These are phyloP conservation scores for Cherax destructor DNA, from an alignment of 1,140 invertebrate genomes.

Conservation along the genomic window DNA sequence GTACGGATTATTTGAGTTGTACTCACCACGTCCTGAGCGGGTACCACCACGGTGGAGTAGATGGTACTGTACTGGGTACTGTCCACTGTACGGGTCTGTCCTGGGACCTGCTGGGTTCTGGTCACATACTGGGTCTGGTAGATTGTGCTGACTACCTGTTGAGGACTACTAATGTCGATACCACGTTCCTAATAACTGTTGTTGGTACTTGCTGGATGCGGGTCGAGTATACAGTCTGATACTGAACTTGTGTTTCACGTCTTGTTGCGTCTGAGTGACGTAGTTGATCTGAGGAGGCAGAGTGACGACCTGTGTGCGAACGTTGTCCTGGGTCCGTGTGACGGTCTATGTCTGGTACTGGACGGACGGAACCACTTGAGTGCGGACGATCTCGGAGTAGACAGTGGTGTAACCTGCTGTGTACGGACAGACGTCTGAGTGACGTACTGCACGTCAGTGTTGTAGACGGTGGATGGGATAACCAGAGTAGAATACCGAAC, in stretches of 20 bases:
- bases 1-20: too few species aligned
- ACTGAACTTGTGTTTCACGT: too few species aligned
- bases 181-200: too few species aligned
- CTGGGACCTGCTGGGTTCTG: constrained; percentile 25
- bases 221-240: too few species aligned
- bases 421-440: constrained; percentile 29
- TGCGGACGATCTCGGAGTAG: constrained; percentile 40
- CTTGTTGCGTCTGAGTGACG: too few species aligned
- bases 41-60: too few species aligned
- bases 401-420: constrained; percentile 58
- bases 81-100: too few species aligned
- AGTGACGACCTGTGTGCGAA: background rate
- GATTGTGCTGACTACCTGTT: background rate
- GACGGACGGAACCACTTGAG: constrained; percentile 36
- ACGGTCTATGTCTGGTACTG: constrained; percentile 40
- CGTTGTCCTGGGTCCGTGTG: constrained; percentile 42
- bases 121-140: constrained; percentile 54
- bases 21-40: too few species aligned
- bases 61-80: too few species aligned
- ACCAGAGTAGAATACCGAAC: constrained; percentile 35
- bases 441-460: constrained; percentile 7
- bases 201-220: too few species aligned
- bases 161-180: too few species aligned
- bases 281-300: too few species aligned
- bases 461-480: constrained; percentile 48